Percentiles rank a stretch among this genome's conserved stretches.
These are phyloP conservation scores for Phodopus roborovskii DNA, from an alignment of 2,113 vertebrate genomes.

Conservation along the genomic window DNA sequence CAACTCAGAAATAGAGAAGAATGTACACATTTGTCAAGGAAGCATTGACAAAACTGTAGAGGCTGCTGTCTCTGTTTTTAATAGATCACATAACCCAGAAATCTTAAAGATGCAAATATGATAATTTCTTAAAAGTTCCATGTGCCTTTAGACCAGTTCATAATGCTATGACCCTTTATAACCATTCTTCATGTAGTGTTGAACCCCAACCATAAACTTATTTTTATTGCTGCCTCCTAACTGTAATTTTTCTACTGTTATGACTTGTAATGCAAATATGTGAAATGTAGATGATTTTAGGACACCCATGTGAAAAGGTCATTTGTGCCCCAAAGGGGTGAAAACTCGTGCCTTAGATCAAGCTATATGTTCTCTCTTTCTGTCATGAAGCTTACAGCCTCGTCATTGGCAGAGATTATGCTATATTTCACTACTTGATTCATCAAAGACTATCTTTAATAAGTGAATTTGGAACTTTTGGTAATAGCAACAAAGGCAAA, in stretches of 20 bases:
- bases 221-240: background rate
- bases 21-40: background rate
- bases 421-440: background rate
- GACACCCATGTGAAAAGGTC: background rate
- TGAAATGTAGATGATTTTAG: background rate
- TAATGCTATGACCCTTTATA: background rate
- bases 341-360: background rate
- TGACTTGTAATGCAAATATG: background rate
- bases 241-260: background rate
- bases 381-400: background rate
- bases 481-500: background rate
- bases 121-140: background rate
- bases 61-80: background rate
- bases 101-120: background rate
- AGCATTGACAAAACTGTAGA: background rate
- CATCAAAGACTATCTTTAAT: background rate
- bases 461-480: background rate
- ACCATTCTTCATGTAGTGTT: background rate
- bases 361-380: background rate
- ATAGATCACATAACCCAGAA: background rate
- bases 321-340: background rate
- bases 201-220: background rate
- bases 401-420: background rate
- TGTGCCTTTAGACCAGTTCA: background rate
- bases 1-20: background rate